Percentiles rank a stretch among this genome's conserved stretches.
Conservation (phyloP, 2,888 invertebrate species). For the Xestobium rufovillosum region DNA sequence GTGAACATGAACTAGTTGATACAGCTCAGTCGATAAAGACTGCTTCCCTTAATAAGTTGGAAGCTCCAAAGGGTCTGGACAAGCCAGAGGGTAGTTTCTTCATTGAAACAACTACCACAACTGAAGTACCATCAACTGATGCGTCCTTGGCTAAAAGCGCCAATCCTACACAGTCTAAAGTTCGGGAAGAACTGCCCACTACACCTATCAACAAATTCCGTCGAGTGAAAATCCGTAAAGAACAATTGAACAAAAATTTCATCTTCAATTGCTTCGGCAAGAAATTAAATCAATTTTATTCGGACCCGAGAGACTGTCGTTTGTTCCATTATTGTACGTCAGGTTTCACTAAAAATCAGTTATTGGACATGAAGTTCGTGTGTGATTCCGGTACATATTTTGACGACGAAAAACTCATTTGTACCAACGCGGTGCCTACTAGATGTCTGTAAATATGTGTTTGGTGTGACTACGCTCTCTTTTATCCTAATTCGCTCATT, state of each 20-base stretch:
- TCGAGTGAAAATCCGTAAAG: conserved; percentile 37
- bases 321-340: conserved; percentile 55
- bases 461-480: neutral
- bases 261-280: conserved; percentile 51
- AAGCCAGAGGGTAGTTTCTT: conserved; percentile 1
- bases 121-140: conserved; percentile 27
- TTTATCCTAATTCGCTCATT: neutral
- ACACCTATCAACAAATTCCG: conserved; percentile 34
- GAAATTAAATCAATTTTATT: conserved; percentile 49
- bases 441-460: conserved; percentile 35
- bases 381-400: conserved; percentile 52
- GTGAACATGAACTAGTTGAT: no score
- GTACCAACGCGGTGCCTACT: conserved; percentile 40
- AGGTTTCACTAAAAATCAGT: conserved; percentile 49
- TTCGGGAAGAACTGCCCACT: conserved; percentile 29
- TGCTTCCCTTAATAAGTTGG: no score
- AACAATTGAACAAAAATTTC: conserved; percentile 25
- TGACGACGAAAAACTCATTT: conserved; percentile 47
- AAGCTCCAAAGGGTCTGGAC: no score
- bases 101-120: conserved; percentile 6
- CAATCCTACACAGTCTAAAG: conserved; percentile 34
- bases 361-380: conserved; percentile 53
- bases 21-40: no score
- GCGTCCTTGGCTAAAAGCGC: conserved; percentile 37
- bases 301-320: conserved; percentile 51